Evolutionary conservation across 2,113 vertebrate genomes (phyloP).

Genomic region (Charadrius vociferus): DNA sequence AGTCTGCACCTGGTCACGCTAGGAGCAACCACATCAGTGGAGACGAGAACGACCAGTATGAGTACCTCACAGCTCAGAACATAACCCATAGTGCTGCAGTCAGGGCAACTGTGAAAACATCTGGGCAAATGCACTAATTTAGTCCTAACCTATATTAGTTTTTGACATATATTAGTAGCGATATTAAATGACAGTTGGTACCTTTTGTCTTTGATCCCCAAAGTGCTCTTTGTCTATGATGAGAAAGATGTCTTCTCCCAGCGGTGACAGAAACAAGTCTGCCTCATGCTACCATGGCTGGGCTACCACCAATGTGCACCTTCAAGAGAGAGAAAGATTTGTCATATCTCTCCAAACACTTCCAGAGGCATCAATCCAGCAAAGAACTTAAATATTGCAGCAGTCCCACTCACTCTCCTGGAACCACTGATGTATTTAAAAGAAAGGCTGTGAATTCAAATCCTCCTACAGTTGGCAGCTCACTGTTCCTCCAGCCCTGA

Average conservation of each 20-base stretch:
- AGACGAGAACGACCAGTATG: background rate
- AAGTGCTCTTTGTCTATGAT: background rate
- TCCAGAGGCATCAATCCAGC: background rate
- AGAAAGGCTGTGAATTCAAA: background rate
- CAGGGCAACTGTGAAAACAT: background rate
- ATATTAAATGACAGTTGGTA: background rate
- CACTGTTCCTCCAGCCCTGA: background rate
- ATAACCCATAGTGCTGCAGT: background rate
- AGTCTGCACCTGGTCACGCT: background rate
- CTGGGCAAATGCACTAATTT: background rate
- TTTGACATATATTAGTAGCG: background rate
- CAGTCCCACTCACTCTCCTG: background rate
- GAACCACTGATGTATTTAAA: background rate
- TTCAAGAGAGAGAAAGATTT: background rate
- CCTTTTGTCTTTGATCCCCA: background rate
- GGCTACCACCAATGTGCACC: background rate
- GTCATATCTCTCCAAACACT: background rate
- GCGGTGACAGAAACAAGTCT: background rate
- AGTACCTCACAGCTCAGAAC: background rate
- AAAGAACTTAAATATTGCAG: background rate
- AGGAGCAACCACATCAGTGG: background rate
- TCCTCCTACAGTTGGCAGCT: background rate
- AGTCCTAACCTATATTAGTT: background rate
- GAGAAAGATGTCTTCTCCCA: background rate
- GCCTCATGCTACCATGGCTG: background rate